Evolutionary conservation across 2,113 vertebrate genomes (phyloP).

Genomic region (Brienomyrus brachyistius): DNA sequence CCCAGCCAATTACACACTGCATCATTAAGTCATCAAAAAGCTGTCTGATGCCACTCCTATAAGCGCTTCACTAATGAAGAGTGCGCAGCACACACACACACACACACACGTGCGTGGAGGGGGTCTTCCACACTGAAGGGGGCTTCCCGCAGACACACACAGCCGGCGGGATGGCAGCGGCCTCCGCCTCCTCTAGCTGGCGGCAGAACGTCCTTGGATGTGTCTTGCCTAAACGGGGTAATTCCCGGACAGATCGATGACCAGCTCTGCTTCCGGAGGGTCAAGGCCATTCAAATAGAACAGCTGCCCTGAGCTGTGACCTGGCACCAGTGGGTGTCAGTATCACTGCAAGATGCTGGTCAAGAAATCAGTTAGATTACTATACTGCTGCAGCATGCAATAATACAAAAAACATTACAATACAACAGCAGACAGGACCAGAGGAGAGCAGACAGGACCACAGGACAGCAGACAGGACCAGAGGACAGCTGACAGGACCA

Average conservation of each 20-base stretch:
- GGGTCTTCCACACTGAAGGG: background rate
- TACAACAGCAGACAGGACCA: background rate
- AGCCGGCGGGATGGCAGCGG: background rate
- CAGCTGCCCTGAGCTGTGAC: background rate
- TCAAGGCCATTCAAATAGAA: background rate
- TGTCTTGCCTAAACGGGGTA: background rate
- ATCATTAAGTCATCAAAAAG: conserved; percentile 20
- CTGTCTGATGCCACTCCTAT: background rate
- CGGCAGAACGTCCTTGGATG: background rate
- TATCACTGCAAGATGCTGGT: background rate
- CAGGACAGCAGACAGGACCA: background rate
- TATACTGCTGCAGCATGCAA: background rate
- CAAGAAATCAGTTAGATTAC: background rate
- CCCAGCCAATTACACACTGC: conserved; percentile 3
- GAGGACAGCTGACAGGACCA: background rate
- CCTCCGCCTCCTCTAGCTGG: background rate
- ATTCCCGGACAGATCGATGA: background rate
- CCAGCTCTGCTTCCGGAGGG: background rate
- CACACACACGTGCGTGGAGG: background rate
- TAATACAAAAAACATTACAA: background rate
- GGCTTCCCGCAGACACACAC: background rate
- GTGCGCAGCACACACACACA: background rate
- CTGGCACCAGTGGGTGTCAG: background rate
- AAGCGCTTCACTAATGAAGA: background rate
- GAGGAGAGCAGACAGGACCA: background rate